phyloP scores from a whole-genome alignment of 2,113 vertebrate genomes.

The Chunga burmeisteri region DNA sequence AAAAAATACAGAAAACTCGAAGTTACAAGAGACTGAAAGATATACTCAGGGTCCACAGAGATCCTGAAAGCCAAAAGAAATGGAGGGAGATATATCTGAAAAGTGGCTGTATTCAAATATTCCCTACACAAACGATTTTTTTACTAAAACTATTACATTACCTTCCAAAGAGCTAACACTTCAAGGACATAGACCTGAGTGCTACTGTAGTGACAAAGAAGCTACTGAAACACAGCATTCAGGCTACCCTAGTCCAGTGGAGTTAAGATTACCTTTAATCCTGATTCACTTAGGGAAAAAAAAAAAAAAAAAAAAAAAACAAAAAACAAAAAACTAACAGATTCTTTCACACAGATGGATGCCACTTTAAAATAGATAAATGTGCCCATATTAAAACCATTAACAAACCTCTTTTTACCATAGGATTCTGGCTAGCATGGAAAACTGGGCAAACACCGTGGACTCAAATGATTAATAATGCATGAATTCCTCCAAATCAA shows the following conservation, averaged over 20 bases:
- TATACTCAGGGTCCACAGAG: neutral
- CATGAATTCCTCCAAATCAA: conserved; percentile 36
- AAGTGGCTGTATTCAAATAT: neutral
- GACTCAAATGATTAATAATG: conserved; percentile 36
- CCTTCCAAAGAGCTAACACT: neutral
- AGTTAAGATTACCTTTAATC: neutral
- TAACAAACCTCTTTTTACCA: neutral
- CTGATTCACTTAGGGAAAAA: neutral
- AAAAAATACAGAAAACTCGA: neutral
- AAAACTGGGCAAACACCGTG: neutral
- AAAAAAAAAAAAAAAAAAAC: neutral
- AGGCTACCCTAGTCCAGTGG: neutral
- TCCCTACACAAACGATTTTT: neutral
- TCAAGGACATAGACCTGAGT: neutral
- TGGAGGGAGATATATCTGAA: fast-evolving
- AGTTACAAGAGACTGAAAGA: neutral
- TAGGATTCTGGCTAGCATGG: neutral
- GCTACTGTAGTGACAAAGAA: neutral
- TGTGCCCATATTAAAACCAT: neutral
- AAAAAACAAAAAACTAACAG: neutral
- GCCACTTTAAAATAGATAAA: neutral
- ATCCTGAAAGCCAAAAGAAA: neutral
- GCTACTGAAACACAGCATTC: neutral
- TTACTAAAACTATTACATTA: neutral
- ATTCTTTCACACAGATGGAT: neutral